Conservation (phyloP, 2,888 invertebrate genomes). For the Blomia tropicalis region DNA sequence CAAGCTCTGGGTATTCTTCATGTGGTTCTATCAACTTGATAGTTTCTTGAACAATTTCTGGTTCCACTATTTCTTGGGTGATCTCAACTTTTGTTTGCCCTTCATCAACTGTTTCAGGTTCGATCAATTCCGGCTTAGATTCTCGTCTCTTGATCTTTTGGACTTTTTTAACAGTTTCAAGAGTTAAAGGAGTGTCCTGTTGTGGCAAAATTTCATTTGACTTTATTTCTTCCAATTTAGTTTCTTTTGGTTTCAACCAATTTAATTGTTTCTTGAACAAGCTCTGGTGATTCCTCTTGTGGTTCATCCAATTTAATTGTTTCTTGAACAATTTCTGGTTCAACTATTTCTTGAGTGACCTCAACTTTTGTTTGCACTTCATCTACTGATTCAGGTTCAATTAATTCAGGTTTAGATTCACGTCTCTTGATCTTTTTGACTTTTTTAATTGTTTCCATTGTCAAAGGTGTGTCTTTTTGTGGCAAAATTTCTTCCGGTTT, state of each 20-base stretch:
- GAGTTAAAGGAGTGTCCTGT: not conserved
- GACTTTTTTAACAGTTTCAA: conserved; percentile 22
- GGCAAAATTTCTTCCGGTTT: not conserved
- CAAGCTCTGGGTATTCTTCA: not conserved
- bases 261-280: conserved; percentile 11
- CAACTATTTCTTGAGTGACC: too few relatives aligned
- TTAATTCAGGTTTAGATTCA: not conserved
- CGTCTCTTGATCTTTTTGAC: not conserved
- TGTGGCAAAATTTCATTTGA: too few relatives aligned
- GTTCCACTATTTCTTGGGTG: not conserved
- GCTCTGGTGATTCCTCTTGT: conserved; percentile 5
- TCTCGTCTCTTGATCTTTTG: conserved; percentile 1
- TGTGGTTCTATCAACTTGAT: not conserved
- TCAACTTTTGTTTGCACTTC: too few relatives aligned
- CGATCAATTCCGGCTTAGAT: conserved; percentile 14
- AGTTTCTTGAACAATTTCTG: not conserved
- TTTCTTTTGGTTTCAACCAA: conserved; percentile 2
- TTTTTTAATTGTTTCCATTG: not conserved
- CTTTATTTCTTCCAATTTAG: conserved; percentile 8
- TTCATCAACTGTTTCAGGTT: not conserved
- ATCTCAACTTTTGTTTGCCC: conserved; percentile 1
- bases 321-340: too few relatives aligned
- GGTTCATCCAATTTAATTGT: too few relatives aligned
- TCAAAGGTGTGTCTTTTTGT: not conserved
- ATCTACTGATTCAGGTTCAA: not conserved